Evolutionary conservation across 23 tunicate species (phyloP).

Genomic region (Trididemnum clinides): DNA sequence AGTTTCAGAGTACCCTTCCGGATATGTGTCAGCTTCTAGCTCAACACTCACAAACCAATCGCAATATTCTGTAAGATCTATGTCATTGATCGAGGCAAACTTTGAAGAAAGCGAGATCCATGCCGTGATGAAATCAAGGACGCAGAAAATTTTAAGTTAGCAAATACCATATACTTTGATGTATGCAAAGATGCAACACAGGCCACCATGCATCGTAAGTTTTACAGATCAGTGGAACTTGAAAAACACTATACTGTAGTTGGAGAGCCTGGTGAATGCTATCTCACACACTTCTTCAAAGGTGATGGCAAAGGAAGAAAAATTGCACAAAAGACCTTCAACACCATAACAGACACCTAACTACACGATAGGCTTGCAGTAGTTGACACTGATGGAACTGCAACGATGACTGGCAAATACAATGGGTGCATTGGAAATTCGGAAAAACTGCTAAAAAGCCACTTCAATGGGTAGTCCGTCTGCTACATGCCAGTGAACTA

Average conservation of each 20-base stretch:
- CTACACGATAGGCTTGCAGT: not conserved
- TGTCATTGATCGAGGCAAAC: not conserved
- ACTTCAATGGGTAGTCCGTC: not conserved
- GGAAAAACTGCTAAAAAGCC: constrained; percentile 1
- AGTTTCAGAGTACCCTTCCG: not conserved
- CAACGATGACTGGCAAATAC: not conserved
- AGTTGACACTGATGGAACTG: not conserved
- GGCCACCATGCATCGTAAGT: not conserved
- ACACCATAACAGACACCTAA: not conserved
- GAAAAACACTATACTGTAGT: no score
- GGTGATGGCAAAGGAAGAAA: not conserved
- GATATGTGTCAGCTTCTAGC: not conserved
- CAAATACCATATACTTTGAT: not conserved
- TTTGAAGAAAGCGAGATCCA: not conserved
- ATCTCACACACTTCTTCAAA: not conserved
- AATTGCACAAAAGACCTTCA: not conserved
- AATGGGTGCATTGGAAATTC: not conserved
- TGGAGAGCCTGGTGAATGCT: no score
- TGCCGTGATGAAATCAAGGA: not conserved
- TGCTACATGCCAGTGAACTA: not conserved
- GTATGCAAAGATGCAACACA: not conserved
- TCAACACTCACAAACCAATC: not conserved
- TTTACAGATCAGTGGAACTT: not conserved
- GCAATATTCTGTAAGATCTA: not conserved
- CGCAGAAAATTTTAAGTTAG: not conserved